Evolutionary conservation across 2,888 invertebrate species (phyloP).

Genomic region (Zaprionus obscuricornis): DNA sequence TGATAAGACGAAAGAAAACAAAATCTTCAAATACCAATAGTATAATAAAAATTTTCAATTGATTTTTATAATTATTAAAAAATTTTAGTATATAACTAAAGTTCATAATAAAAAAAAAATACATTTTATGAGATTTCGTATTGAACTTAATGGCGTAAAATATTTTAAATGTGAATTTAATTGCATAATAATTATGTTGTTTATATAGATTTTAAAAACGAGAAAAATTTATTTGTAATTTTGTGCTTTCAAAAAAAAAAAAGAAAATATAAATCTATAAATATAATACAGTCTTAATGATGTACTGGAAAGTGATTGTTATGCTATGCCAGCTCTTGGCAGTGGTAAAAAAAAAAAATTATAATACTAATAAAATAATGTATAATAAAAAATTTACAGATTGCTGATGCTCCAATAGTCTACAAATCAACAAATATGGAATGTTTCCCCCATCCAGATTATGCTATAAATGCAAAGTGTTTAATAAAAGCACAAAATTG

Average conservation of each 20-base stretch:
- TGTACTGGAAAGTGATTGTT: too few species aligned
- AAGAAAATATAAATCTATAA: too few species aligned
- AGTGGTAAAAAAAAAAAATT: not conserved
- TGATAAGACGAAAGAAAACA: not conserved
- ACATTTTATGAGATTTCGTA: too few species aligned
- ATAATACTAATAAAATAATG: not conserved
- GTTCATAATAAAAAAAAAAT: too few species aligned
- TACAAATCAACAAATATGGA: conserved; percentile 43
- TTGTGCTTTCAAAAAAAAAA: too few species aligned
- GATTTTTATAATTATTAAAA: not conserved
- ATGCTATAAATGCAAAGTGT: conserved; percentile 22
- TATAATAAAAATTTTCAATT: not conserved
- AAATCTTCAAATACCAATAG: not conserved
- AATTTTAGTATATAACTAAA: not conserved
- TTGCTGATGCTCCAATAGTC: conserved; percentile 6
- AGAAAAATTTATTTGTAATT: too few species aligned
- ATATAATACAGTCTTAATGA: too few species aligned
- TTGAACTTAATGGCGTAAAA: too few species aligned
- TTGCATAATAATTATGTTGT: too few species aligned
- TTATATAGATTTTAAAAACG: too few species aligned
- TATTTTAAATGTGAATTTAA: too few species aligned
- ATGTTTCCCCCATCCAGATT: conserved; percentile 4
- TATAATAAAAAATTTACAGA: conserved; percentile 9
- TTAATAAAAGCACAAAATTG: conserved; percentile 40
- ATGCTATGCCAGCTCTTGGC: not conserved